These are phyloP conservation scores for Epinotia ramella DNA, from an alignment of 2,888 invertebrate genomes.

Conservation along the genomic window DNA sequence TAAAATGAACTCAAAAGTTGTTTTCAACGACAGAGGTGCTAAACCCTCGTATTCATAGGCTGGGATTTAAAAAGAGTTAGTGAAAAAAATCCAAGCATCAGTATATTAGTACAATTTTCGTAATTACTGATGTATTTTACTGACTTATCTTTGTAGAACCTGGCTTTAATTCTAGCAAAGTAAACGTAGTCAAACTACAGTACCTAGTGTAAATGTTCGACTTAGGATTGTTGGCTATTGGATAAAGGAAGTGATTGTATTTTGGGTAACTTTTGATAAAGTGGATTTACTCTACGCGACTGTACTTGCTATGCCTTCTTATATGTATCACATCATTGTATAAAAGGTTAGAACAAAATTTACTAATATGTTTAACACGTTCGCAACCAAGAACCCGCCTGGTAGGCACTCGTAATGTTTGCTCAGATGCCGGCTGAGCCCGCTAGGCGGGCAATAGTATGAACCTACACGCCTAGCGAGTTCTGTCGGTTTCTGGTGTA, in stretches of 20 bases:
- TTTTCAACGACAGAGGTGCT: conserved; percentile 62
- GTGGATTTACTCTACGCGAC: conserved; percentile 31
- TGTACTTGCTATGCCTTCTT: conserved; percentile 35
- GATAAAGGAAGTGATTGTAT: conserved; percentile 47
- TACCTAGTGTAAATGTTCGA: conserved; percentile 51
- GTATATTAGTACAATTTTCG: neutral
- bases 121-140: conserved; percentile 2
- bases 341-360: conserved; percentile 15
- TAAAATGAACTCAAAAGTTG: conserved; percentile 47
- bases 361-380: conserved; percentile 10
- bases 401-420: too few species aligned
- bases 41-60: conserved; percentile 50
- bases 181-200: conserved; percentile 69
- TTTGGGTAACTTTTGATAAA: conserved; percentile 54
- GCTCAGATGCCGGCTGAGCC: too few species aligned
- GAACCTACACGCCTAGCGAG: too few species aligned
- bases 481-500: too few species aligned
- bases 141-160: conserved; percentile 6
- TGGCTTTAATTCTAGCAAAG: conserved; percentile 49
- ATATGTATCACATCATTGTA: conserved; percentile 22
- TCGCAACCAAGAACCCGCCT: too few species aligned
- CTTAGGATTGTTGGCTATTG: conserved; percentile 51
- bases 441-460: too few species aligned
- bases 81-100: neutral
- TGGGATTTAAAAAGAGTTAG: neutral